Evolutionary conservation across 37 sponge, comb jelly and placozoan genomes (phyloP), one percentile per base, ranked within the genome.

Genomic region (Ephydatia muelleri): DNA sequence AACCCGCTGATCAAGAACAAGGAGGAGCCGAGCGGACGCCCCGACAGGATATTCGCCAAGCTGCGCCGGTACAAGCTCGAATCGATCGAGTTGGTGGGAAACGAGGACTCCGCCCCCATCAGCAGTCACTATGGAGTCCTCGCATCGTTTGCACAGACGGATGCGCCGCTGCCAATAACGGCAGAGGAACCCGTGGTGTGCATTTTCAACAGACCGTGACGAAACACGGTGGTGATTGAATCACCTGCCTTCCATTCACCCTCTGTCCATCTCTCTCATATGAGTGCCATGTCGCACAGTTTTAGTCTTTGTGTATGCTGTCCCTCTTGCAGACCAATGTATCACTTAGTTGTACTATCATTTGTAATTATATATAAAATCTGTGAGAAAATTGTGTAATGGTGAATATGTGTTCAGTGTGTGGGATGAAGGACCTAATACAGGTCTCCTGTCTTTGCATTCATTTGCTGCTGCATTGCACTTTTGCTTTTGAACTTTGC

Each of bases 401-500:
- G 30, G 31, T 70, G 30, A 31, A 29, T 22, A 14, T 23, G 38
- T 57, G 49, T 5, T 12, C 39, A 38, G 49, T 81, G 21, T 40
- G 71, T 75, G 75, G 25, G 68, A 25, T 0, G 2, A 71, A 14
- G 0, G 33, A 25, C 72, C 21, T 31, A 71, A 14, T 71, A 34
- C 36, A 38, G 40, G 57, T 37, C 73, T 28, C 12, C 77, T 80
- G 27, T 72, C 23, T 37, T 68, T 67, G 66, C 78, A 65, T 86
- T 88, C 96, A 96, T 96, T 49, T 90, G 87, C 31, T 78, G 68
- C 65, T 84, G 88, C 82, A 96, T 91, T 1, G 89, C 92, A 67
- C 80, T 87, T 68, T 96, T 96, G 86, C 80, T 87, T 85, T 89
- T 93, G 67, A 93, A 67, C 79, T 91, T 75, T 27, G 92, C 93